Conservation (phyloP, 2,888 invertebrate genomes). For the Dryobota labecula region DNA sequence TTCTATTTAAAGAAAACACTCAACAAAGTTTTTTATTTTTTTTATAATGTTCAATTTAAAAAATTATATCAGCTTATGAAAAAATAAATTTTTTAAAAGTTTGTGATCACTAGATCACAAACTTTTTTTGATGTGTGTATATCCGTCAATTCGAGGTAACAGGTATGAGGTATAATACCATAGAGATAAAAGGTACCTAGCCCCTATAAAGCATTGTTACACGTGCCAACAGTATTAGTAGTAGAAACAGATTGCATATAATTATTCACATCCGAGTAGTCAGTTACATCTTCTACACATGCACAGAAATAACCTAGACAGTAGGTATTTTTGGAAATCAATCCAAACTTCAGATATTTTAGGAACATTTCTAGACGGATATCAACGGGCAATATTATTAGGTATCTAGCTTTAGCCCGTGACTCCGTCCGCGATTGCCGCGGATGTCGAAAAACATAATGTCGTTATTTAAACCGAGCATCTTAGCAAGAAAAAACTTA, state of each 20-base stretch:
- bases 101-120: too few species aligned
- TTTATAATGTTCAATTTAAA: too few species aligned
- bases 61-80: too few species aligned
- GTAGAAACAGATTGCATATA: slow-evolving; percentile 14
- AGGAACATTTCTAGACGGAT: slow-evolving; percentile 19
- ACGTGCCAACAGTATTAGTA: slow-evolving; percentile 1
- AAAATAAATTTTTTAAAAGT: too few species aligned
- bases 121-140: too few species aligned
- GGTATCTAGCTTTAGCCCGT: not conserved
- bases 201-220: not conserved
- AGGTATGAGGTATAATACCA: not conserved
- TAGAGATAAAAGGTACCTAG: not conserved
- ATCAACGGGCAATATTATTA: not conserved
- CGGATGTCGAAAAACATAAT: not conserved
- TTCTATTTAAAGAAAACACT: too few species aligned
- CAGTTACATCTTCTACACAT: slow-evolving; percentile 23
- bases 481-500: not conserved
- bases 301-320: slow-evolving; percentile 43
- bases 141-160: not conserved
- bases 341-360: slow-evolving; percentile 38
- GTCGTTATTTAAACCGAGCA: not conserved
- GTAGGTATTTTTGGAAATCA: slow-evolving; percentile 39
- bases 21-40: too few species aligned
- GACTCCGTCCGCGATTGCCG: too few species aligned
- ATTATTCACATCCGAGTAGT: slow-evolving; percentile 20